These are phyloP conservation scores for Adela reaumurella DNA, from an alignment of 2,888 invertebrate species.

Conservation along the genomic window DNA sequence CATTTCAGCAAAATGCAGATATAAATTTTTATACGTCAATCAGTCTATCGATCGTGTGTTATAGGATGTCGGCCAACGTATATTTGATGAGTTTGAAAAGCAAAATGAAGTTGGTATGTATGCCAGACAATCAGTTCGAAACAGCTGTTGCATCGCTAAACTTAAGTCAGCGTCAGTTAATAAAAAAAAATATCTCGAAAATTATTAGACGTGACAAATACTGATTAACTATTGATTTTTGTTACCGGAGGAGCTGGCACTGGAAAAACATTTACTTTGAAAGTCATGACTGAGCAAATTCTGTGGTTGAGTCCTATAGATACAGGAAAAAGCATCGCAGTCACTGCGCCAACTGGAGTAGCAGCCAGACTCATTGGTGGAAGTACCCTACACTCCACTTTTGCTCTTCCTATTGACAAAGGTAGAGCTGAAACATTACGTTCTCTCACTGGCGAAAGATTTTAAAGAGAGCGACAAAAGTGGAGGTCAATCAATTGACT, in stretches of 20 bases:
- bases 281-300: too few species aligned
- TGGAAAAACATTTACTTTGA: too few species aligned
- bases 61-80: too few species aligned
- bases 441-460: too few species aligned
- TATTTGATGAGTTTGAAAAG: background rate
- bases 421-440: too few species aligned
- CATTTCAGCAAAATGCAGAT: too few species aligned
- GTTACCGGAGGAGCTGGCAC: too few species aligned
- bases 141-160: background rate
- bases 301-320: too few species aligned
- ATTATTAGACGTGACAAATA: background rate
- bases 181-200: background rate
- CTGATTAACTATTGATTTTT: background rate
- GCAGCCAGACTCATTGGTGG: constrained; percentile 2
- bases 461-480: constrained; percentile 4
- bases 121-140: background rate
- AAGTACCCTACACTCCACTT: too few species aligned
- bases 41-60: too few species aligned
- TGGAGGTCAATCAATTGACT: constrained; percentile 3
- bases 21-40: too few species aligned
- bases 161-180: background rate
- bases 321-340: background rate
- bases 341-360: too few species aligned
- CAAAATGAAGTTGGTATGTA: background rate
- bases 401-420: constrained; percentile 2